Base-by-base conservation (phyloP, 2,797 vertebrate genomes). In the Potorous gilbertii region DNA sequence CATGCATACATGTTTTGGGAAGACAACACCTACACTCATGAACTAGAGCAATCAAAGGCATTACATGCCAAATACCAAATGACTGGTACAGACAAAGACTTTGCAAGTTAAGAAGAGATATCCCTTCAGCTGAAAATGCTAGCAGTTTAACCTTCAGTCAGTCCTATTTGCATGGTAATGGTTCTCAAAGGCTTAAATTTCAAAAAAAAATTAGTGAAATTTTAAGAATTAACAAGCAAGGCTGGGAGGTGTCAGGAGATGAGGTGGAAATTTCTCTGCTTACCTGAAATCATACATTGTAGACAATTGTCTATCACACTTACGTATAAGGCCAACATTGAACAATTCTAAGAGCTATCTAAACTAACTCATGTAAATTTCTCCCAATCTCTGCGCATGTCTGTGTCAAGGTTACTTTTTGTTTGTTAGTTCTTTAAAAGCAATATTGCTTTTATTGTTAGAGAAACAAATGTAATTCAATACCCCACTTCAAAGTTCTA, bases 401-500 rank as follows among this genome's bases (percentile, higher is more conserved):
- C 4, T 55, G 16, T 59, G 81, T 54, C 90, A 92, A 56, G 92
- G 31, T 28, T 52, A 40, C 18, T 94, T 50, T 2, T 6, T 74
- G 66, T 74, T 89, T 96, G 52, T 81, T 87, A 24, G 18, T 81
- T 81, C 21, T 81, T 46, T 24, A 46, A 27, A 81, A 91, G 62
- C 0, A 52, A 54, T 9, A 54, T 90, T 55, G 54, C 29, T 54
- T 14, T 40, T 62, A 57, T 40, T 55, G 16, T 66, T 56, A 29
- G 14, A 18, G 34, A n/a, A 87, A 16, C 4, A 56, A 81, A 87
- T 66, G 87, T 94, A 97, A 91, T 16, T 95, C 56, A 90, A 54
- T 29, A 21, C 1, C 93, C 93, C 54, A 52, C 11, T 95, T 95
- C 93, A 31, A 89, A 34, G n/a, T 95, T 92, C 93, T 92, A 40